Evolutionary conservation across 2,113 vertebrate species (phyloP).

Genomic region (Brachyistius frenatus): DNA sequence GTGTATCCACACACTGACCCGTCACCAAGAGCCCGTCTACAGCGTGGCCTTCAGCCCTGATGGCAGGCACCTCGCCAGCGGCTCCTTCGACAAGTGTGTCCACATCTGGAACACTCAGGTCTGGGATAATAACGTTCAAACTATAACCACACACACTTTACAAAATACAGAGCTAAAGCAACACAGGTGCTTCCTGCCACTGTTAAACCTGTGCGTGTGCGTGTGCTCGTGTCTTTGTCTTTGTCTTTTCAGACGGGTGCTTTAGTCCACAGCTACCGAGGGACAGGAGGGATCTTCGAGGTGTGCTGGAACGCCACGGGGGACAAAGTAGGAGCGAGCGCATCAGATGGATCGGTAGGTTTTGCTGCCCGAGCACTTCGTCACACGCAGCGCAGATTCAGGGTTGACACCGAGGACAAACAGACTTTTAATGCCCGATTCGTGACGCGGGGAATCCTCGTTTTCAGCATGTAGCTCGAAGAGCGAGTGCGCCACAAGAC

Average conservation of each 20-base stretch:
- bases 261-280: conserved; percentile 99
- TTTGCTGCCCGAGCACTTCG: neutral
- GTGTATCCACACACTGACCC: conserved; percentile 98
- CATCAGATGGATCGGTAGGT: conserved; percentile 99
- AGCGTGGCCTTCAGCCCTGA: conserved; percentile 99
- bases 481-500: neutral
- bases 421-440: neutral
- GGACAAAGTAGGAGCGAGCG: conserved; percentile 99
- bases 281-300: conserved; percentile 99
- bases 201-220: neutral
- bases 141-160: neutral
- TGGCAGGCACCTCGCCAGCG: conserved; percentile 96
- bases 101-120: conserved; percentile 99
- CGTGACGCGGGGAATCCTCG: neutral
- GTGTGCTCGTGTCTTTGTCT: too few species aligned
- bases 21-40: conserved; percentile 99
- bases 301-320: conserved; percentile 99
- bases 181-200: neutral
- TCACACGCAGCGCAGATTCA: neutral
- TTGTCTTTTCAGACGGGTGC: conserved; percentile 90
- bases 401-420: neutral
- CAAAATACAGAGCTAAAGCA: neutral
- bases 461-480: neutral
- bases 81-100: conserved; percentile 99
- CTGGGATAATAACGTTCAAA: conserved; percentile 20